A percentile compares a stretch with the other conserved stretches of the same genome.
These are phyloP conservation scores for Plectus sambesii DNA, from an alignment of 1,140 invertebrate species.

Conservation along the genomic window DNA sequence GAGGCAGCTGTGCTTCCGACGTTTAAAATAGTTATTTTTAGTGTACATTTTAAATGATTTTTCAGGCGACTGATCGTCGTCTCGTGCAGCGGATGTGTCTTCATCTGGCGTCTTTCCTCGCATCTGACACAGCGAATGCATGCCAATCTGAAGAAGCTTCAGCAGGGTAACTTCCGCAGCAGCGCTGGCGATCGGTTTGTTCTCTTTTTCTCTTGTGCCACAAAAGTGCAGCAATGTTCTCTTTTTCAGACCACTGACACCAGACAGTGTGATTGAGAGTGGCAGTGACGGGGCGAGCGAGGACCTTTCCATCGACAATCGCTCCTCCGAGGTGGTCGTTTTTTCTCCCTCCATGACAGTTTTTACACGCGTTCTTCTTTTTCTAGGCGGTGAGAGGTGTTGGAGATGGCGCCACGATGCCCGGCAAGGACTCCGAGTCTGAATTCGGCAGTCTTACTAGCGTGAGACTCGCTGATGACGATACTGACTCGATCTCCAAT, in stretches of 20 bases:
- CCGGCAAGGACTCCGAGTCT: conserved; percentile 7
- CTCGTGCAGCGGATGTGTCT: conserved; percentile 37
- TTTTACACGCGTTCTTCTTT: conserved; percentile 32
- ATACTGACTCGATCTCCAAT: too few species aligned
- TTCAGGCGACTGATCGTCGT: conserved; percentile 36
- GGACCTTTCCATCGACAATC: conserved; percentile 15
- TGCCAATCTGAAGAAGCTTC: conserved; percentile 14
- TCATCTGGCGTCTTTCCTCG: conserved; percentile 30
- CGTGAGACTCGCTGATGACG: conserved; percentile 31
- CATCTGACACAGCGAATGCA: conserved; percentile 30
- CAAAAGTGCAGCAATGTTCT: not conserved
- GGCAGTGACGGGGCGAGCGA: conserved; percentile 25
- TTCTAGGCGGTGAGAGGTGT: conserved; percentile 32
- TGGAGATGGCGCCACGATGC: conserved; percentile 26
- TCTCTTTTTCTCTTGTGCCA: not conserved
- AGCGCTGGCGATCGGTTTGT: not conserved
- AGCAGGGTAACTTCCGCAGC: not conserved
- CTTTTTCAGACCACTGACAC: conserved; percentile 26
- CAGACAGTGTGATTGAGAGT: conserved; percentile 34
- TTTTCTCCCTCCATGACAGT: conserved; percentile 19
- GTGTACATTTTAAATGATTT: too few species aligned
- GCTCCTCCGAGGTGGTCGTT: conserved; percentile 1
- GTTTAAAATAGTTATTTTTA: too few species aligned
- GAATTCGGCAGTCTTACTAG: conserved; percentile 32
- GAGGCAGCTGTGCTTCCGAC: too few species aligned